phyloP scores from a whole-genome alignment of 2,113 vertebrate species.

The Pluvianellus socialis region DNA sequence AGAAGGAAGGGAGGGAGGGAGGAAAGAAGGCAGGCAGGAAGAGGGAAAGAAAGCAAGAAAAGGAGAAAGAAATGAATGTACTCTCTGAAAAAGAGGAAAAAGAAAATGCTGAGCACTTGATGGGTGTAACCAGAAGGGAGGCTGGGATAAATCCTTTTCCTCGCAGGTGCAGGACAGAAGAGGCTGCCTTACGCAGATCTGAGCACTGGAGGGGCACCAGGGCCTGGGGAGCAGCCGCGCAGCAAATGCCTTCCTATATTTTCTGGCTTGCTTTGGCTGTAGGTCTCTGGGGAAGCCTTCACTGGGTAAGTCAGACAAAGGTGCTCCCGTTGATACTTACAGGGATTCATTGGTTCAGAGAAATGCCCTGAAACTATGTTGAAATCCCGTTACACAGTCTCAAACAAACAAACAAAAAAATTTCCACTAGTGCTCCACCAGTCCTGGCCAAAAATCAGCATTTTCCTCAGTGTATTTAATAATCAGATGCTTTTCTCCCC shows the following conservation, averaged over 20 bases:
- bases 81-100: not conserved
- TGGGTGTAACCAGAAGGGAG: not conserved
- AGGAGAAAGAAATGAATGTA: not conserved
- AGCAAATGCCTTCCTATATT: not conserved
- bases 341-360: not conserved
- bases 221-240: accelerated
- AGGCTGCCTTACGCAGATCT: not conserved
- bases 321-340: not conserved
- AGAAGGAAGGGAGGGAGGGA: not conserved
- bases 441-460: not conserved
- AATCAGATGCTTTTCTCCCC: not conserved
- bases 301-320: not conserved
- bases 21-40: not conserved
- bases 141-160: not conserved
- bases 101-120: not conserved
- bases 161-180: not conserved
- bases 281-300: not conserved
- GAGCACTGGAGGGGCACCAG: not conserved
- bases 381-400: not conserved
- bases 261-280: not conserved
- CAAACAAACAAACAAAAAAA: not conserved
- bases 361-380: conserved; percentile 24
- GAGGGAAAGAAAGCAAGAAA: not conserved
- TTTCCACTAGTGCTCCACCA: not conserved
- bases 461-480: not conserved